Evolutionary conservation across 92 coral and sea anemone species (phyloP).

Genomic region (Palythoa heliodiscus): DNA sequence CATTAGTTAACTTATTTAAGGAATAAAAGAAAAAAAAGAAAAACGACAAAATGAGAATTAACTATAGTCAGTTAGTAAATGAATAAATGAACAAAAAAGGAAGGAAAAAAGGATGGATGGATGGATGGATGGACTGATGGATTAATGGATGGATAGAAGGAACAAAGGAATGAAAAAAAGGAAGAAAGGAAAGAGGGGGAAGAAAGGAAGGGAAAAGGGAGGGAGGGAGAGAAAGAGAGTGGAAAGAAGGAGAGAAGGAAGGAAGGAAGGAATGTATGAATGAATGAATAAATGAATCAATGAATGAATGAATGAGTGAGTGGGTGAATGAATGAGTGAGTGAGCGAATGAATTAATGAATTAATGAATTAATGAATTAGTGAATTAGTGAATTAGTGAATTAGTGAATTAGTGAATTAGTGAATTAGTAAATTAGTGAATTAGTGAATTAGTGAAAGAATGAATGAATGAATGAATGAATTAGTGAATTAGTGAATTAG

Average conservation of each 20-base stretch:
- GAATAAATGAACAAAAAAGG: not conserved
- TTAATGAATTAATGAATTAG: not conserved
- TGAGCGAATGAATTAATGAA: not conserved
- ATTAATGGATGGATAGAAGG: no score
- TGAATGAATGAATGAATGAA: not conserved
- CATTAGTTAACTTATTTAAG: not conserved
- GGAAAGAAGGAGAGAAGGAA: not conserved
- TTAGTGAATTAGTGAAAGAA: not conserved
- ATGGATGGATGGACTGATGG: no score
- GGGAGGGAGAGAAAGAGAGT: not conserved
- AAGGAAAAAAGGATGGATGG: not conserved
- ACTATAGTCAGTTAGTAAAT: not conserved
- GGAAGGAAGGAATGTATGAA: not conserved
- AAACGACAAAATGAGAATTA: not conserved
- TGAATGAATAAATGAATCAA: not conserved
- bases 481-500: not conserved
- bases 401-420: not conserved
- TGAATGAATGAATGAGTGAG: not conserved
- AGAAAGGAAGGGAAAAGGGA: not conserved
- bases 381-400: not conserved
- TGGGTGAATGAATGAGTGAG: not conserved
- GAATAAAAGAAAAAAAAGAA: not conserved
- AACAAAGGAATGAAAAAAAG: not conserved
- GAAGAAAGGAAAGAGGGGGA: not conserved
- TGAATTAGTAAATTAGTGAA: no score